Evolutionary conservation across 2,888 invertebrate genomes (phyloP).

Genomic region (Platerodrilus igneus): DNA sequence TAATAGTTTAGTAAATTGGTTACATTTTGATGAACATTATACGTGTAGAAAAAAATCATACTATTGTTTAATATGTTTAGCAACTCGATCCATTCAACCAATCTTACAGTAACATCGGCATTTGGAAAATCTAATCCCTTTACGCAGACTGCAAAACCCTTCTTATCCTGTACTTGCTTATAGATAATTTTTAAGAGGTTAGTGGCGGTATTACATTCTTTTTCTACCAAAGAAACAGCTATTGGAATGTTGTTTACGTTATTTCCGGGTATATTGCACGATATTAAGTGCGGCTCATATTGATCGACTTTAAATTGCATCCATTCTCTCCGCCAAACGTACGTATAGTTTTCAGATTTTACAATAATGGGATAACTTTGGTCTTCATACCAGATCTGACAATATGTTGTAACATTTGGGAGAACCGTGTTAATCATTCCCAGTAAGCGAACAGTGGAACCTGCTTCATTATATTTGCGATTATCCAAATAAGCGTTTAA

Average conservation of each 20-base stretch:
- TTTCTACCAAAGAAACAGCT: constrained; percentile 76
- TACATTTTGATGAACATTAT: constrained; percentile 80
- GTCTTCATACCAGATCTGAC: constrained; percentile 79
- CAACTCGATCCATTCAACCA: constrained; percentile 89
- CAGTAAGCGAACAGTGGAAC: constrained; percentile 71
- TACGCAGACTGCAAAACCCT: constrained; percentile 82
- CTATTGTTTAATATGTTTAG: constrained; percentile 76
- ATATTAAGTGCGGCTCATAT: constrained; percentile 82
- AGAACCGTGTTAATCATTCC: constrained; percentile 76
- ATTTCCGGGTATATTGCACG: constrained; percentile 73
- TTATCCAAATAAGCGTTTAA: constrained; percentile 82
- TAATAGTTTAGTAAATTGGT: constrained; percentile 60
- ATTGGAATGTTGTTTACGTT: constrained; percentile 65
- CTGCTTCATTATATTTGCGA: constrained; percentile 65
- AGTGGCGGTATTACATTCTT: constrained; percentile 71
- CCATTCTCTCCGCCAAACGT: constrained; percentile 85
- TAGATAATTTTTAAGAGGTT: constrained; percentile 75
- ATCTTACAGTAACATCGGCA: constrained; percentile 75
- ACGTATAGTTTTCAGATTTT: no score
- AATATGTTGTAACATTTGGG: constrained; percentile 69
- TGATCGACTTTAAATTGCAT: constrained; percentile 79
- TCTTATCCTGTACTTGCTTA: constrained; percentile 61
- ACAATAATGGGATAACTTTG: constrained; percentile 69
- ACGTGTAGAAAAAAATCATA: constrained; percentile 81
- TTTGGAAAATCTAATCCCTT: constrained; percentile 86